These are phyloP conservation scores for Pollimyrus isidori DNA, from an alignment of 2,113 vertebrate genomes.

Conservation along the genomic window DNA sequence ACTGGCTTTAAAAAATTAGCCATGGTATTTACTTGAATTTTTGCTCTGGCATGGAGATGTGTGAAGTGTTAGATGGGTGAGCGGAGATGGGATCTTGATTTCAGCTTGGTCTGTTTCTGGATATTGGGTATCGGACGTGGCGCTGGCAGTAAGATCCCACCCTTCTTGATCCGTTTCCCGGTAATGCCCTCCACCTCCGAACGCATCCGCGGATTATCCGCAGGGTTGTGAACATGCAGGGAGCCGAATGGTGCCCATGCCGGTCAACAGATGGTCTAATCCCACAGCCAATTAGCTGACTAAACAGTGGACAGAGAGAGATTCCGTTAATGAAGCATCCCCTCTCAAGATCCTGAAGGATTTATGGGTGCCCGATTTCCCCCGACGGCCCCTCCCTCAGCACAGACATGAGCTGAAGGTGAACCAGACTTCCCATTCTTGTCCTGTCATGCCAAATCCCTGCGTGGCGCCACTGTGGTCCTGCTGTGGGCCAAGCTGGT, in stretches of 20 bases:
- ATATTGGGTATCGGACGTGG: neutral
- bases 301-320: constrained; percentile 22
- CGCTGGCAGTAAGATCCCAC: neutral
- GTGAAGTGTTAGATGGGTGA: neutral
- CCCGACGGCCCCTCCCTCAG: neutral
- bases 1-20: neutral
- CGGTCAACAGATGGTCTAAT: constrained; percentile 25
- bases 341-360: constrained; percentile 1
- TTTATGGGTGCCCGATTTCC: constrained; percentile 8
- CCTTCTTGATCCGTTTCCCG: neutral
- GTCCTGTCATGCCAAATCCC: neutral
- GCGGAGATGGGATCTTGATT: neutral
- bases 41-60: neutral
- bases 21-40: neutral
- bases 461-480: neutral
- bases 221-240: neutral
- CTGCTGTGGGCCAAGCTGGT: neutral
- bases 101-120: neutral
- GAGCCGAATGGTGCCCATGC: neutral
- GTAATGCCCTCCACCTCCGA: neutral
- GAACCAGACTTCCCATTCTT: neutral
- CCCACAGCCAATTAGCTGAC: constrained; percentile 26
- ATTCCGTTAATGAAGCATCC: constrained; percentile 15
- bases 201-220: neutral
- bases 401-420: neutral